Percentiles rank a stretch among this genome's conserved stretches.
These are phyloP conservation scores for Heliconius erato DNA, from an alignment of 2,888 invertebrate genomes.

Conservation along the genomic window DNA sequence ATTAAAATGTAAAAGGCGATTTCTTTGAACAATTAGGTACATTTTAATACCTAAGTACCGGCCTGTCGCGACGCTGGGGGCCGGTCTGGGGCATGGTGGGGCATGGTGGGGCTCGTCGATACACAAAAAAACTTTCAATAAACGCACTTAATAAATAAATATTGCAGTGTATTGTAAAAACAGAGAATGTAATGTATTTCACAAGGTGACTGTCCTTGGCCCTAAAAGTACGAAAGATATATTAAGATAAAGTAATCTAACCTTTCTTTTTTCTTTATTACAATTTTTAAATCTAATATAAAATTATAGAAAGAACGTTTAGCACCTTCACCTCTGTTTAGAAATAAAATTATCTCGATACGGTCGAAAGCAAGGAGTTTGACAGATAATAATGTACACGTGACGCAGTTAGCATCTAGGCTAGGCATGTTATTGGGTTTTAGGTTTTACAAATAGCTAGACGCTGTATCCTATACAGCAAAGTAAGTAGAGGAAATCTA, in stretches of 20 bases:
- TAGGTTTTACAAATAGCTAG: too few relatives aligned
- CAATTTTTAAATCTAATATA: too few relatives aligned
- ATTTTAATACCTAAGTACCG: not conserved
- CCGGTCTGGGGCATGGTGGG: too few relatives aligned
- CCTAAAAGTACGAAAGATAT: not conserved
- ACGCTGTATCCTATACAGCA: too few relatives aligned
- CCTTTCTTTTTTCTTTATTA: not conserved
- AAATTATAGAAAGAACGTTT: too few relatives aligned
- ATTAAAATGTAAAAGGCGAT: slow-evolving; percentile 17
- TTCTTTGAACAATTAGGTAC: not conserved
- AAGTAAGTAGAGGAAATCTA: too few relatives aligned
- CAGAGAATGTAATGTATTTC: not conserved
- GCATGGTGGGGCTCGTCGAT: not conserved
- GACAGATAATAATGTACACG: too few relatives aligned
- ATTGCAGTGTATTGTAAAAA: not conserved
- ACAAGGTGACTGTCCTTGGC: not conserved
- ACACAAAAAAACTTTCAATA: slow-evolving; percentile 2
- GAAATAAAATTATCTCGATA: too few relatives aligned
- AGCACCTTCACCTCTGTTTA: too few relatives aligned
- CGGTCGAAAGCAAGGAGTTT: too few relatives aligned
- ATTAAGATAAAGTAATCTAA: not conserved
- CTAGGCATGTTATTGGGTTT: too few relatives aligned
- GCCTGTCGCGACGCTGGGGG: not conserved
- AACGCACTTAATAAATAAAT: not conserved
- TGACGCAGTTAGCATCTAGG: too few relatives aligned